phyloP scores from a whole-genome alignment of 2,888 invertebrate species.

The Cephus rjabovi region DNA sequence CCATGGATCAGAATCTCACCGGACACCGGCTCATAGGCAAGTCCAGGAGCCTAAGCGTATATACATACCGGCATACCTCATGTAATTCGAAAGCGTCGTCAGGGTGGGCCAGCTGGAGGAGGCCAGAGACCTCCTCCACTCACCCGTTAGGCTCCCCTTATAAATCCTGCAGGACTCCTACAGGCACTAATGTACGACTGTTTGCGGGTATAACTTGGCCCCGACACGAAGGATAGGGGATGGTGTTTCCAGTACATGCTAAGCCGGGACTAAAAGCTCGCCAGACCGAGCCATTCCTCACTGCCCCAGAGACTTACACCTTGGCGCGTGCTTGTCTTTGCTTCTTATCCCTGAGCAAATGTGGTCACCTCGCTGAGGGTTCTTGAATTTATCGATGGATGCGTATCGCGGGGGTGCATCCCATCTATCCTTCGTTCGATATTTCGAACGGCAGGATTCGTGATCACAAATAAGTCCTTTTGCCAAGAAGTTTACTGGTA shows the following conservation, averaged over 20 bases:
- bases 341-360: slow-evolving; percentile 63
- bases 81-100: background rate
- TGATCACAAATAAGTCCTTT: background rate
- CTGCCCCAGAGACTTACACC: slow-evolving; percentile 47
- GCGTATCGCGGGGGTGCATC: slow-evolving; percentile 42
- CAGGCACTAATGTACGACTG: slow-evolving; percentile 67
- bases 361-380: slow-evolving; percentile 52
- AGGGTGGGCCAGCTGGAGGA: background rate
- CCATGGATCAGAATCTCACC: background rate
- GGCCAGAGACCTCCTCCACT: slow-evolving; percentile 48
- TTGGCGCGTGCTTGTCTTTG: slow-evolving; percentile 58
- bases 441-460: background rate
- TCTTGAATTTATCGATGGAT: slow-evolving; percentile 62
- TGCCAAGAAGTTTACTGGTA: background rate
- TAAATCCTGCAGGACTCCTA: slow-evolving; percentile 65
- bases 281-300: slow-evolving; percentile 66
- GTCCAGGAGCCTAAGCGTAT: background rate
- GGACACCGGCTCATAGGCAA: background rate
- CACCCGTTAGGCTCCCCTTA: slow-evolving; percentile 57
- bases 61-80: background rate
- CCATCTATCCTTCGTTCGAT: background rate
- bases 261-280: slow-evolving; percentile 65
- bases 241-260: slow-evolving; percentile 62
- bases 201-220: slow-evolving; percentile 67
- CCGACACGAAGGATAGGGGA: slow-evolving; percentile 64